These are phyloP conservation scores for Cheumatopsyche charites DNA, from an alignment of 1,140 invertebrate species.

Conservation along the genomic window DNA sequence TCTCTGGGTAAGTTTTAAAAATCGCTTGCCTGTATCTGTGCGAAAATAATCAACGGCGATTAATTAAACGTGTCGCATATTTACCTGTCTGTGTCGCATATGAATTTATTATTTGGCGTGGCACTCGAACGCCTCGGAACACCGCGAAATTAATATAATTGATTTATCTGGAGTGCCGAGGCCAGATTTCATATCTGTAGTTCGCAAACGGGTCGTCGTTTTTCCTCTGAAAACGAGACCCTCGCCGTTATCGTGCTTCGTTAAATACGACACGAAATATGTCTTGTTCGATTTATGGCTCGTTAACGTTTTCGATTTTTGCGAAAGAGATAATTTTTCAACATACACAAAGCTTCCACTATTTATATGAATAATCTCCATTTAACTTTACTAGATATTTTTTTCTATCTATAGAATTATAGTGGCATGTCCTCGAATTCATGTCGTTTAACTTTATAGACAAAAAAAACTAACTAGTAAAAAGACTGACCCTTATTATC, in stretches of 20 bases:
- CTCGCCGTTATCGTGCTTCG: neutral
- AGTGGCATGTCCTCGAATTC: too few relatives aligned
- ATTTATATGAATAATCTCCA: too few relatives aligned
- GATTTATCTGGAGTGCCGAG: slow-evolving; percentile 45
- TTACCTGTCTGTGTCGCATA: slow-evolving; percentile 28
- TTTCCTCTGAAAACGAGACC: neutral
- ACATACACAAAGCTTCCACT: neutral
- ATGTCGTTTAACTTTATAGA: too few relatives aligned
- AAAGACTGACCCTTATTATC: too few relatives aligned
- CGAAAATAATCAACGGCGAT: slow-evolving; percentile 27
- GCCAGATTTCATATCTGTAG: slow-evolving; percentile 40
- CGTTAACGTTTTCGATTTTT: neutral
- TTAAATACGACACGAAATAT: neutral
- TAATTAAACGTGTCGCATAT: slow-evolving; percentile 44
- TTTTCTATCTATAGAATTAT: too few relatives aligned
- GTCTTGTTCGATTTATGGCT: neutral
- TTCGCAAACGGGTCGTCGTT: neutral
- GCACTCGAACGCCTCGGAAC: slow-evolving; percentile 41
- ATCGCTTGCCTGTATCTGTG: too few relatives aligned
- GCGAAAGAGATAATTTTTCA: neutral
- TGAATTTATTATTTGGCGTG: slow-evolving; percentile 47
- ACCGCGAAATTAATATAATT: slow-evolving; percentile 45
- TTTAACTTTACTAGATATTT: too few relatives aligned
- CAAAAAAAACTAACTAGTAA: too few relatives aligned
- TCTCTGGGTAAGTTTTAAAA: too few relatives aligned